Evolutionary conservation across 2,113 vertebrate species (phyloP).

Genomic region (Daubentonia madagascariensis): DNA sequence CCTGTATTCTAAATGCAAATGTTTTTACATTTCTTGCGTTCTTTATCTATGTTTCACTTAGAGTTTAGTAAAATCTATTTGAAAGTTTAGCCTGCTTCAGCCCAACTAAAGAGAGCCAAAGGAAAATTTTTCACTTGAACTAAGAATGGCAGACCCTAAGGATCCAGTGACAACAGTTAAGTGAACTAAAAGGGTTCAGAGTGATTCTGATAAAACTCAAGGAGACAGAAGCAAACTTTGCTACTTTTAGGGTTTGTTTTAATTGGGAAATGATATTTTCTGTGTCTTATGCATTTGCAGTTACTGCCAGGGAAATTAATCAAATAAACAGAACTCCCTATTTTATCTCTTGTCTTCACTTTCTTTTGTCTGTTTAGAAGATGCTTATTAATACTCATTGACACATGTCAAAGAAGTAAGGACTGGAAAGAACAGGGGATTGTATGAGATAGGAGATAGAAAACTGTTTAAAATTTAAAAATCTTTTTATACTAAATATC

Average conservation of each 20-base stretch:
- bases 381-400: neutral
- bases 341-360: neutral
- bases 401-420: neutral
- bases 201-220: neutral
- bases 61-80: neutral
- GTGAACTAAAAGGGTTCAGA: neutral
- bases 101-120: neutral
- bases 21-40: neutral
- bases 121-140: neutral
- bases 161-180: neutral
- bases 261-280: slow-evolving; percentile 14
- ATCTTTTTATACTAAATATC: neutral
- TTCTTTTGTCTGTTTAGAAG: neutral
- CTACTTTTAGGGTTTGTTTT: neutral
- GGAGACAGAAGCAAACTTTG: neutral
- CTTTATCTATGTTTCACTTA: neutral
- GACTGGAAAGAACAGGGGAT: neutral
- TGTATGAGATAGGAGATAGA: neutral
- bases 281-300: neutral
- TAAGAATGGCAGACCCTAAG: neutral
- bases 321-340: neutral
- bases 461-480: neutral
- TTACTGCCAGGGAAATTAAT: slow-evolving; percentile 24
- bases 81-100: neutral
- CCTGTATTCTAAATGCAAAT: neutral